Evolutionary conservation across 2,888 invertebrate genomes (phyloP).

Genomic region (Dione juno): DNA sequence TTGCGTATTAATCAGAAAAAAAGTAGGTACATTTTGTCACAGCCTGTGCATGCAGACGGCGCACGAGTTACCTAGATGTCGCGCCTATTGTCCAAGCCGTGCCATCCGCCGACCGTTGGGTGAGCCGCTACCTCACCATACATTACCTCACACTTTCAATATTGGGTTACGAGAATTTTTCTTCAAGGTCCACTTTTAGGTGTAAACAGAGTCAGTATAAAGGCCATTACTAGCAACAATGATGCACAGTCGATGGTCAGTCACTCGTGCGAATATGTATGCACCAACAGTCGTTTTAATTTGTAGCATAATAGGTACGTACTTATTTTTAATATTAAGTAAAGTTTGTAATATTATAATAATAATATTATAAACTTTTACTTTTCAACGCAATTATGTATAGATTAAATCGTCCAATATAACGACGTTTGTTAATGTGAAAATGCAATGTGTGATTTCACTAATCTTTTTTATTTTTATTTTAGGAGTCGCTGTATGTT

Average conservation of each 20-base stretch:
- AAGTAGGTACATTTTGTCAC: slow-evolving; percentile 52
- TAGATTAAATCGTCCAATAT: not conserved
- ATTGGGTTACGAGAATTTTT: slow-evolving; percentile 83
- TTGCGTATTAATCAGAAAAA: slow-evolving; percentile 37
- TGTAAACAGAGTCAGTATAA: slow-evolving; percentile 81
- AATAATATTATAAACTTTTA: not conserved
- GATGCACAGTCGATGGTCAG: slow-evolving; percentile 72
- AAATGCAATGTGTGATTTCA: not conserved
- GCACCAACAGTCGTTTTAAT: slow-evolving; percentile 65
- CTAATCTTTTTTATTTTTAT: slow-evolving; percentile 17
- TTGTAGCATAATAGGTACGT: slow-evolving; percentile 76
- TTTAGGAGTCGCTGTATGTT: slow-evolving; percentile 68
- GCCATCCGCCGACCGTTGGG: slow-evolving; percentile 71
- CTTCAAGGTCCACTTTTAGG: slow-evolving; percentile 81
- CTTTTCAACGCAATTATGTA: not conserved
- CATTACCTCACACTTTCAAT: slow-evolving; percentile 82
- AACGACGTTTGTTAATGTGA: no score
- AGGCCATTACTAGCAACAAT: slow-evolving; percentile 75
- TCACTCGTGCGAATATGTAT: slow-evolving; percentile 75
- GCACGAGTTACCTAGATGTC: slow-evolving; percentile 82
- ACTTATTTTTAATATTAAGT: slow-evolving; percentile 53
- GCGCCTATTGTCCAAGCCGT: slow-evolving; percentile 78
- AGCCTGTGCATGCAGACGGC: slow-evolving; percentile 69
- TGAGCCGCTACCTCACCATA: slow-evolving; percentile 70
- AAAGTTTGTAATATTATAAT: not conserved